These are phyloP conservation scores for Tetramorium parvispinum DNA, from an alignment of 1,140 invertebrate genomes.

Conservation along the genomic window DNA sequence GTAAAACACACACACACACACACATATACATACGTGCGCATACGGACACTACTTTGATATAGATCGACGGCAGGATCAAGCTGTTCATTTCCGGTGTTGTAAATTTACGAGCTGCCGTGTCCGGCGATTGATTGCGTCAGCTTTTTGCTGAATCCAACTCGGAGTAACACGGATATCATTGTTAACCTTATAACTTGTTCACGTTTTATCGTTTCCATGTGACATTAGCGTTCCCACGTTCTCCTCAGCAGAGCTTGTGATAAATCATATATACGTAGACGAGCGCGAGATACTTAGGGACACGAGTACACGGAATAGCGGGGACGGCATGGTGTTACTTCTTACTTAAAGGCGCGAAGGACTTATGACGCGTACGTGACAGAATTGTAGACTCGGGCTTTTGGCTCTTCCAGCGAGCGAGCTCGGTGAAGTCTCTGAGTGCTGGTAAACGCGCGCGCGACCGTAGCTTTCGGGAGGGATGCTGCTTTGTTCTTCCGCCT, in stretches of 20 bases:
- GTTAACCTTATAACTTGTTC: neutral
- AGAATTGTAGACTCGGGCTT: constrained; percentile 71
- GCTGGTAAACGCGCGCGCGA: constrained; percentile 37
- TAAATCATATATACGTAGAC: constrained; percentile 42
- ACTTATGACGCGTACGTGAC: constrained; percentile 80
- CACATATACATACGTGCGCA: neutral
- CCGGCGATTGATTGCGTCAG: neutral
- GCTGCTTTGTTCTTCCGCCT: constrained; percentile 59
- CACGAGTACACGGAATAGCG: constrained; percentile 48
- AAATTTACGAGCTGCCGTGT: constrained; percentile 36
- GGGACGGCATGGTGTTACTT: constrained; percentile 71
- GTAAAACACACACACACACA: neutral
- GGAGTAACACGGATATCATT: neutral
- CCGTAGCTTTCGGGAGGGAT: constrained; percentile 28
- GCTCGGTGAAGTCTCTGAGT: constrained; percentile 18
- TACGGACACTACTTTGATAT: neutral
- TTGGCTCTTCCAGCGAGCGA: constrained; percentile 2
- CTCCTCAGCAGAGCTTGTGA: constrained; percentile 4
- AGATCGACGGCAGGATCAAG: neutral
- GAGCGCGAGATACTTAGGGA: constrained; percentile 59
- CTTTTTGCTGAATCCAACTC: neutral
- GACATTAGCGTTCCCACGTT: neutral
- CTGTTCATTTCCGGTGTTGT: neutral
- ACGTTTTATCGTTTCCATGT: constrained; percentile 17
- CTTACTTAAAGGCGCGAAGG: constrained; percentile 76